Percentiles rank a stretch among this genome's conserved stretches.
Conservation (phyloP, 2,113 vertebrate genomes). For the Daubentonia madagascariensis region DNA sequence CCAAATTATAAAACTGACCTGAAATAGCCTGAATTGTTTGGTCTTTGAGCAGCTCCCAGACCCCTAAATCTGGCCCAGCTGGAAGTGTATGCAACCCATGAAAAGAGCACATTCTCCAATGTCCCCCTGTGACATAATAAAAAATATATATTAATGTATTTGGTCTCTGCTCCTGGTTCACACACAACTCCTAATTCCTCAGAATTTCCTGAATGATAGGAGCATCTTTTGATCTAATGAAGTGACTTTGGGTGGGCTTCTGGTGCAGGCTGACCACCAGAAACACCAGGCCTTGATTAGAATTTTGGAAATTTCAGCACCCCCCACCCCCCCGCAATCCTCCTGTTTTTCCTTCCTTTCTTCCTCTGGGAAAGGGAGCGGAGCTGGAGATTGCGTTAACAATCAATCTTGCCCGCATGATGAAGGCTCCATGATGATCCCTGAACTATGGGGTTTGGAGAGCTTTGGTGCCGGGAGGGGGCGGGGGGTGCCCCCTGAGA, state of each 20-base stretch:
- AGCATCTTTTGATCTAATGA: not conserved
- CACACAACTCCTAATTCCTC: not conserved
- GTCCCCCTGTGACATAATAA: rapidly evolving
- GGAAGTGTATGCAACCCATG: not conserved
- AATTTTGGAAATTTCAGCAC: not conserved
- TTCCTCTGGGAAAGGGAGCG: not conserved
- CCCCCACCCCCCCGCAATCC: not conserved
- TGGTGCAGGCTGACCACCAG: not conserved
- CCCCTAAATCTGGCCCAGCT: not conserved
- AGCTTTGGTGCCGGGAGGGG: not conserved
- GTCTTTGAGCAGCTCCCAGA: not conserved
- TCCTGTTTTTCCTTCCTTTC: not conserved
- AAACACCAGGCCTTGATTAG: not conserved
- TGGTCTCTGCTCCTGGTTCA: not conserved
- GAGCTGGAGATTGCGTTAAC: not conserved
- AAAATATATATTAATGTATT: not conserved
- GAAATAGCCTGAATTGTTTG: not conserved
- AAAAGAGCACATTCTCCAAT: not conserved
- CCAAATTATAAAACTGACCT: not conserved
- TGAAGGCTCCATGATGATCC: too few relatives aligned
- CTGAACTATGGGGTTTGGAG: not conserved
- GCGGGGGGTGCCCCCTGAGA: not conserved
- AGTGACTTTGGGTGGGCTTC: not conserved
- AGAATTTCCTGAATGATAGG: not conserved
- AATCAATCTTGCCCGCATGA: not conserved